Evolutionary conservation across 2,797 vertebrate genomes (phyloP).

Genomic region (Alfaro cultratus): DNA sequence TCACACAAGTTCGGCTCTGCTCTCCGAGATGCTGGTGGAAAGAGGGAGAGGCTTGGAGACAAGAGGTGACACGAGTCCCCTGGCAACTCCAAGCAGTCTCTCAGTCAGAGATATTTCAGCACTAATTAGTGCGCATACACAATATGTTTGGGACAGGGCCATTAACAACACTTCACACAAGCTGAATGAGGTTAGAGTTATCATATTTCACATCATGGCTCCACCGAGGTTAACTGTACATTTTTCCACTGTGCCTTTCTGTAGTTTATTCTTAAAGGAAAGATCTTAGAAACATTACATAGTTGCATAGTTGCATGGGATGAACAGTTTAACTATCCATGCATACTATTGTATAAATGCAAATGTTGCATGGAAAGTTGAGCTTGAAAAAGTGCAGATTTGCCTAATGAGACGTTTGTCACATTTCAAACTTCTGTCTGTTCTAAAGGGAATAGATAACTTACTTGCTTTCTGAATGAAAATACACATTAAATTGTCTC

Average conservation of each 20-base stretch:
- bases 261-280: neutral
- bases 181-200: conserved; percentile 1
- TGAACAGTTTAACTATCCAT: neutral
- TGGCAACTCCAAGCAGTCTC: conserved; percentile 43
- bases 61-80: conserved; percentile 42
- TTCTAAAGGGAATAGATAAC: neutral
- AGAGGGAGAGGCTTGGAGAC: conserved; percentile 35
- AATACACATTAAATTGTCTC: neutral
- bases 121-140: conserved; percentile 21
- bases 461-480: neutral
- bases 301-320: neutral
- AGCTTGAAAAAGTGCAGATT: conserved; percentile 6
- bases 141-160: conserved; percentile 17
- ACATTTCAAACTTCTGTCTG: neutral
- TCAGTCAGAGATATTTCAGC: conserved; percentile 29
- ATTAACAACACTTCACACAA: neutral
- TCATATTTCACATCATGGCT: conserved; percentile 3
- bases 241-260: conserved; percentile 2
- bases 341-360: neutral
- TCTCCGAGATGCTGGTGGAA: conserved; percentile 45
- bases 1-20: conserved; percentile 50
- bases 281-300: neutral
- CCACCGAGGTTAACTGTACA: conserved; percentile 6
- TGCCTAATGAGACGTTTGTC: conserved; percentile 1
- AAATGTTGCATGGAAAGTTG: conserved; percentile 14